phyloP scores from a whole-genome alignment of 2,797 vertebrate genomes.

The Pristis pectinata region DNA sequence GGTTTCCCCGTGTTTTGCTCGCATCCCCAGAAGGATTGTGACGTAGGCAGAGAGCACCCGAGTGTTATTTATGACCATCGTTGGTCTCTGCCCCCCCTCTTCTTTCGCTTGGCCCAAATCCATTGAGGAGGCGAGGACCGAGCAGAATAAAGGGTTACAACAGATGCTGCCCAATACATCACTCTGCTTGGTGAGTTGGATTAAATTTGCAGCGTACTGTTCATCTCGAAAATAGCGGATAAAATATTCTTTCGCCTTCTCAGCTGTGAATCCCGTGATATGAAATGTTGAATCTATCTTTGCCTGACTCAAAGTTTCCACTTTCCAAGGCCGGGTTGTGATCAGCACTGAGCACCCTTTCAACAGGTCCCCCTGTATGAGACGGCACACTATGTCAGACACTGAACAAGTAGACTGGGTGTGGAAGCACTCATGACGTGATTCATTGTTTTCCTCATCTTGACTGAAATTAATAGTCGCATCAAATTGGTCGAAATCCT shows the following conservation, averaged over 20 bases:
- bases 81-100: rapidly evolving
- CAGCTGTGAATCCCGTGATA: conserved; percentile 58
- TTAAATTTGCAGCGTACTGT: conserved; percentile 42
- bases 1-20: not conserved
- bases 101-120: not conserved
- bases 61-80: not conserved
- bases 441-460: too few species aligned
- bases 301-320: not conserved
- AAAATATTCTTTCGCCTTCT: conserved; percentile 54
- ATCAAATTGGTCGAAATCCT: too few species aligned
- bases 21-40: rapidly evolving
- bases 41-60: rapidly evolving
- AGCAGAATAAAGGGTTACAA: not conserved
- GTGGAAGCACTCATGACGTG: too few species aligned
- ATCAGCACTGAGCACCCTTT: conserved; percentile 54
- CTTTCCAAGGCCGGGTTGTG: conserved; percentile 46
- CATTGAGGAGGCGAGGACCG: not conserved
- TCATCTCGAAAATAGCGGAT: conserved; percentile 49
- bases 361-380: conserved; percentile 45
- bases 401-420: not conserved
- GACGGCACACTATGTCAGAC: conserved; percentile 52
- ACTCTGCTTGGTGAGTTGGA: not conserved
- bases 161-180: not conserved
- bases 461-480: too few species aligned
- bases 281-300: conserved; percentile 43